These are phyloP conservation scores for Eulemur macaco DNA, from an alignment of 2,113 vertebrate genomes.

Conservation along the genomic window DNA sequence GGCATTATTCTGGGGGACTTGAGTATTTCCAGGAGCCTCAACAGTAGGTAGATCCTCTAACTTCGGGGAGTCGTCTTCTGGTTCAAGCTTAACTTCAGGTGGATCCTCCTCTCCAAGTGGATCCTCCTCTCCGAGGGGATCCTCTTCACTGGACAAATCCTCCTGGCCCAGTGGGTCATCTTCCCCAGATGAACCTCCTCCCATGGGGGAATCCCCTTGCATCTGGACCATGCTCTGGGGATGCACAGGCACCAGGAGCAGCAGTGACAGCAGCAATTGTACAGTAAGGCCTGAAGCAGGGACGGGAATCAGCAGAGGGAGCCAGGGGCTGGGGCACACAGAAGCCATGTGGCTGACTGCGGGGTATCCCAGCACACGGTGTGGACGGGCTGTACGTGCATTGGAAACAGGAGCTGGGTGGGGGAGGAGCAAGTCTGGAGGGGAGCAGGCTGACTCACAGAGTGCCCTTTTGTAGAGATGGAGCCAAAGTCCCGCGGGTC, in stretches of 20 bases:
- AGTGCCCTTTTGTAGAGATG: constrained; percentile 72
- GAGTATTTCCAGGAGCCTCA: neutral
- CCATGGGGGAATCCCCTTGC: neutral
- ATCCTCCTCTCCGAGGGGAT: neutral
- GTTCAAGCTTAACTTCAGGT: neutral
- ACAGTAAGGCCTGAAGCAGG: neutral
- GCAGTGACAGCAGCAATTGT: constrained; percentile 51
- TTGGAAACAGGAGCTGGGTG: constrained; percentile 65
- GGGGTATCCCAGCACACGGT: constrained; percentile 61
- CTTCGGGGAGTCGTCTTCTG: neutral
- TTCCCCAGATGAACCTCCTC: constrained; percentile 61
- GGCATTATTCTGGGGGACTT: neutral
- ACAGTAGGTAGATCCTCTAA: constrained; percentile 53
- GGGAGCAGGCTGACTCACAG: constrained; percentile 78
- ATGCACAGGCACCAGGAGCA: constrained; percentile 46
- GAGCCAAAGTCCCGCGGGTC: constrained; percentile 72
- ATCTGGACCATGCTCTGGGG: constrained; percentile 36
- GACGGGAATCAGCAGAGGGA: neutral
- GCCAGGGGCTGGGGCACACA: constrained; percentile 26
- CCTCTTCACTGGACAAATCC: constrained; percentile 52
- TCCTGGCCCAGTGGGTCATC: neutral
- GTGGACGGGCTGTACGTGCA: constrained; percentile 77
- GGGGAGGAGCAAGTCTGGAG: constrained; percentile 76
- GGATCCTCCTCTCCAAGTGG: neutral
- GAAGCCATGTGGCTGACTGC: constrained; percentile 72